A percentile compares a stretch with the other conserved stretches of the same genome.
phyloP scores from a whole-genome alignment of 2,888 invertebrate species.

The Ramazzottius varieornatus region DNA sequence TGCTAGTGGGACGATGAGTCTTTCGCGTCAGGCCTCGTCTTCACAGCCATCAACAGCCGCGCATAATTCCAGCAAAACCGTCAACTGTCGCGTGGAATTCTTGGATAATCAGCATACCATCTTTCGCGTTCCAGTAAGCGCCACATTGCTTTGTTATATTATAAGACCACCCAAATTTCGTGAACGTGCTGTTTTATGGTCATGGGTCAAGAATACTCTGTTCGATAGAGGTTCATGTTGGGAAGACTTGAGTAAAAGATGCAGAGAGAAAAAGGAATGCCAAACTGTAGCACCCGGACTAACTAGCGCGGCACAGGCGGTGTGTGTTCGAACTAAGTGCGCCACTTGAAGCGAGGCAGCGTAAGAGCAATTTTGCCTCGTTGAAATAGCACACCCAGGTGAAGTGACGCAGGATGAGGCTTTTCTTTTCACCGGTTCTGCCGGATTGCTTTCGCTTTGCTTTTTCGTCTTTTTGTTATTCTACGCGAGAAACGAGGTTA shows the following conservation, averaged over 20 bases:
- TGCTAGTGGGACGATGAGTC: too few species aligned
- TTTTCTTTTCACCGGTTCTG: too few species aligned
- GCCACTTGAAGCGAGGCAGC: too few species aligned
- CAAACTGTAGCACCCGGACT: too few species aligned
- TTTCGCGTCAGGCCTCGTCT: background rate
- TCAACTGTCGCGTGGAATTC: background rate
- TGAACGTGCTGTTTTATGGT: background rate
- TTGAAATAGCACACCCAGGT: too few species aligned
- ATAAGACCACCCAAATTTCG: background rate
- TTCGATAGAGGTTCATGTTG: background rate
- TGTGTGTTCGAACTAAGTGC: background rate
- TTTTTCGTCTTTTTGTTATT: too few species aligned
- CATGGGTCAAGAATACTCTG: background rate
- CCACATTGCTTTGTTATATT: background rate
- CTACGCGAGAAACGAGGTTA: too few species aligned
- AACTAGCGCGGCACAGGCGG: background rate
- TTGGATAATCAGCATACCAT: background rate
- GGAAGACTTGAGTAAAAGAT: background rate
- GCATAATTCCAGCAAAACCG: background rate
- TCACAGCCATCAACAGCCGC: background rate
- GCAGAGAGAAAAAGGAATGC: too few species aligned
- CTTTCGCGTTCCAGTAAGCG: background rate
- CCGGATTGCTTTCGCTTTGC: too few species aligned
- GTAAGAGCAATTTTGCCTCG: too few species aligned
- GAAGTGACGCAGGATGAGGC: too few species aligned